Conservation (phyloP, 2,113 vertebrate species). For the Elanoides forficatus region DNA sequence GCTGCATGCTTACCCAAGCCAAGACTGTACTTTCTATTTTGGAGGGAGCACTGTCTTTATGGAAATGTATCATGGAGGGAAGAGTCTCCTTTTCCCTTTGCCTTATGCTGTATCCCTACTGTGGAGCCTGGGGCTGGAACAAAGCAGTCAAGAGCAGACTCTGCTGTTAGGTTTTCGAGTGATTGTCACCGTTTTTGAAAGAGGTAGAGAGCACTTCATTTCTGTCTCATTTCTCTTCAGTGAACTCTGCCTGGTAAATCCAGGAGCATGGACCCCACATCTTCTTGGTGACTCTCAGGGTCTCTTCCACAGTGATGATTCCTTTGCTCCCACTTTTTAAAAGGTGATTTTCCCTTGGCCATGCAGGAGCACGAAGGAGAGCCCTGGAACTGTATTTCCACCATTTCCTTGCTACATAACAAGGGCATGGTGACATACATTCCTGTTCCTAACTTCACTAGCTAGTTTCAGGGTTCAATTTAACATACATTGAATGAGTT, state of each 20-base stretch:
- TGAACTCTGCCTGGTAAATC: background rate
- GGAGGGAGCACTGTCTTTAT: background rate
- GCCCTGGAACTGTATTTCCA: background rate
- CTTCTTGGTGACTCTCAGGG: background rate
- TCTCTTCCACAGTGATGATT: background rate
- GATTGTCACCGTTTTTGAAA: background rate
- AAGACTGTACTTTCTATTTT: background rate
- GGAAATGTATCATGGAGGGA: background rate
- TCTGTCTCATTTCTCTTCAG: background rate
- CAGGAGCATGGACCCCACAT: background rate
- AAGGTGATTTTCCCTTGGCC: background rate
- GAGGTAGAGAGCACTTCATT: background rate
- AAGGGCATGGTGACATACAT: background rate
- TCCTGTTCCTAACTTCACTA: background rate
- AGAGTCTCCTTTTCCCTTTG: background rate
- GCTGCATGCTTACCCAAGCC: background rate
- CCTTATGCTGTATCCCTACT: background rate
- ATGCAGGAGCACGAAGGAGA: background rate
- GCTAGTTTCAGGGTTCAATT: background rate
- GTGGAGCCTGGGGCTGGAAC: background rate
- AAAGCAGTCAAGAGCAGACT: background rate
- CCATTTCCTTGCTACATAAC: background rate
- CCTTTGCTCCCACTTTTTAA: background rate
- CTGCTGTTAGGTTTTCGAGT: background rate
- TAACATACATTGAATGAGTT: background rate